A percentile compares a stretch with the other conserved stretches of the same genome.
phyloP scores from a whole-genome alignment of 2,797 vertebrate species.

The Peromyscus eremicus region DNA sequence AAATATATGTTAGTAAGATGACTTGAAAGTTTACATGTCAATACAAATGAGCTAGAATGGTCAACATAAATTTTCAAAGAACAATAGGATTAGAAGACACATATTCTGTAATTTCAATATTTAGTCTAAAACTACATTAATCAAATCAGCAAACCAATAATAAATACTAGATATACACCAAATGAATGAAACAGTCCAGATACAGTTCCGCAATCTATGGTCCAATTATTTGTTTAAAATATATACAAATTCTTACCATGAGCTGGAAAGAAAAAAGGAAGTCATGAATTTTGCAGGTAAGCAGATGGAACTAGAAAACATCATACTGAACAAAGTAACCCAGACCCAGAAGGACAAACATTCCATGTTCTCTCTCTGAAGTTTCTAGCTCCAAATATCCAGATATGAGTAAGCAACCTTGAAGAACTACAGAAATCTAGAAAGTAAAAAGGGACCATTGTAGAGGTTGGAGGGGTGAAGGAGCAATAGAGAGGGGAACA shows the following conservation, averaged over 20 bases:
- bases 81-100: not conserved
- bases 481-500: not conserved
- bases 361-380: not conserved
- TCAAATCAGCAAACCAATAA: not conserved
- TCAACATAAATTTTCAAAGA: not conserved
- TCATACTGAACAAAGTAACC: too few species aligned
- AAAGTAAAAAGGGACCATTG: not conserved
- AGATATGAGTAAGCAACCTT: not conserved
- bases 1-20: not conserved
- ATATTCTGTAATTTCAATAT: not conserved
- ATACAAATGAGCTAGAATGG: not conserved
- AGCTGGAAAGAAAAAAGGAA: not conserved
- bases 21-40: not conserved
- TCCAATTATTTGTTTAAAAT: not conserved
- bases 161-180: not conserved
- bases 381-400: not conserved
- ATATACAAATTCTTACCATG: not conserved
- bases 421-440: not conserved
- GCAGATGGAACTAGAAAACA: not conserved
- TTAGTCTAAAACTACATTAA: not conserved
- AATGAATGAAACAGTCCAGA: not conserved
- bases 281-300: not conserved
- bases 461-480: not conserved
- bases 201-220: not conserved
- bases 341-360: not conserved